Evolutionary conservation across 2,888 invertebrate genomes (phyloP).

Genomic region (Papilio elwesi): DNA sequence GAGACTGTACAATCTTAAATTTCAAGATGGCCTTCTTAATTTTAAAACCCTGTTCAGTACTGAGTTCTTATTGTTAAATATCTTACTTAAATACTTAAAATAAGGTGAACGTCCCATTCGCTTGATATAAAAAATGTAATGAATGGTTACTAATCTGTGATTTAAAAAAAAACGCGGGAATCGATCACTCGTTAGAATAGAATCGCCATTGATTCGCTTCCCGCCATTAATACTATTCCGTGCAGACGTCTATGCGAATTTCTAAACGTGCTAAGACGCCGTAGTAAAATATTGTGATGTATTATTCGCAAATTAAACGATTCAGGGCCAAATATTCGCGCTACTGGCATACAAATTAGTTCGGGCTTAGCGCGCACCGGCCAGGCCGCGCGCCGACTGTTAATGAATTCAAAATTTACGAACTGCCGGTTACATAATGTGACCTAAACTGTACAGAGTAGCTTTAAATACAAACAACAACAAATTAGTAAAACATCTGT

Average conservation of each 20-base stretch:
- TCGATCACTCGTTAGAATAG: constrained; percentile 2
- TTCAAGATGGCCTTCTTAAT: no score
- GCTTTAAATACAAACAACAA: neutral
- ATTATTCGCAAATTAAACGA: constrained; percentile 56
- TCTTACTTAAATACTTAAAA: neutral
- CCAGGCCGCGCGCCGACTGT: constrained; percentile 60
- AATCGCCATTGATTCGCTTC: constrained; percentile 31
- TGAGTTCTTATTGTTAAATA: neutral
- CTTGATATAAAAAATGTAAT: constrained; percentile 10
- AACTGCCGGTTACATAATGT: constrained; percentile 58
- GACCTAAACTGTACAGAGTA: constrained; percentile 51
- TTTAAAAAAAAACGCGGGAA: constrained; percentile 32
- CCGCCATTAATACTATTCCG: constrained; percentile 22
- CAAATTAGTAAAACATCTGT: neutral
- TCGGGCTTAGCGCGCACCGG: constrained; percentile 43
- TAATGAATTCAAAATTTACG: constrained; percentile 66
- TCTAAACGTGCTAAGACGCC: constrained; percentile 21
- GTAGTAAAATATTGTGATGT: constrained; percentile 38
- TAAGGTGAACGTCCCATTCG: constrained; percentile 6
- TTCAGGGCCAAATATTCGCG: constrained; percentile 58
- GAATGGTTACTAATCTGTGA: constrained; percentile 15
- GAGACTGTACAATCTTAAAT: no score
- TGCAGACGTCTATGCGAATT: constrained; percentile 28
- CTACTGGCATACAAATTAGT: constrained; percentile 58
- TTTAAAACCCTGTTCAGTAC: no score